Evolutionary conservation across 2,113 vertebrate genomes (phyloP), one percentile per base, ranked within the genome.

Genomic region (Pleuronectes platessa): DNA sequence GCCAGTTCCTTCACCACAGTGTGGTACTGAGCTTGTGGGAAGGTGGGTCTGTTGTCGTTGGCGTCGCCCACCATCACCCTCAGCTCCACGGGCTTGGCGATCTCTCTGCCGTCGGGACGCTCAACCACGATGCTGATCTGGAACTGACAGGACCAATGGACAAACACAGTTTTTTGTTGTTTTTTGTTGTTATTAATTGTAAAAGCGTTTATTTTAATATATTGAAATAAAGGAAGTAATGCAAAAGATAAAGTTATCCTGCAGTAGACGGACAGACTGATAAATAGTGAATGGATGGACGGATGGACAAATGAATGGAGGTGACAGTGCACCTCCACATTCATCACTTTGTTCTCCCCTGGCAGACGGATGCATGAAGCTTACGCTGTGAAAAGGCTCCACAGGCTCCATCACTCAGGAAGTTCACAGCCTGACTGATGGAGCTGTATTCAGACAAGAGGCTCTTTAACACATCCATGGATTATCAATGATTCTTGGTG

Each of bases 11-110:
- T 92, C 68, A 95, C 90, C 27, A 92, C 89, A 37, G 92, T 91
- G 69, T 95, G 93, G 78, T 94, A 94, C 81, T 93, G 89, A n/a
- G 91, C 82, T 74, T 93, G 93, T 40, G 89, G 92, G 77, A 94
- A 89, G 49, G 86, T 92, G 58, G 93, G 93, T 47, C 84, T 83
- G 83, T 92, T 96, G 67, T 95, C 94, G 7, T 94, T 95, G 72
- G 93, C 88, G 18, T 95, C 95, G 2, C 86, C 89, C 70, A 93
- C 95, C 84, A 78, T 93, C 76, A 94, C 91, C 69, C 91, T 88
- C 80, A 95, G 47, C 66, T 77, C 85, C 26, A 94, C 90, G 13
- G 95, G 91, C 54, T 95, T 93, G 35, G 86, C 92, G 23, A 91
- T 93, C 72, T 86, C 92, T 68, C 92, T 83, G 26, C 93, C 93